A percentile compares a stretch with the other conserved stretches of the same genome.
Evolutionary conservation across 37 sponge, comb jelly and placozoan species (phyloP).

Genomic region (Ianthella basta): DNA sequence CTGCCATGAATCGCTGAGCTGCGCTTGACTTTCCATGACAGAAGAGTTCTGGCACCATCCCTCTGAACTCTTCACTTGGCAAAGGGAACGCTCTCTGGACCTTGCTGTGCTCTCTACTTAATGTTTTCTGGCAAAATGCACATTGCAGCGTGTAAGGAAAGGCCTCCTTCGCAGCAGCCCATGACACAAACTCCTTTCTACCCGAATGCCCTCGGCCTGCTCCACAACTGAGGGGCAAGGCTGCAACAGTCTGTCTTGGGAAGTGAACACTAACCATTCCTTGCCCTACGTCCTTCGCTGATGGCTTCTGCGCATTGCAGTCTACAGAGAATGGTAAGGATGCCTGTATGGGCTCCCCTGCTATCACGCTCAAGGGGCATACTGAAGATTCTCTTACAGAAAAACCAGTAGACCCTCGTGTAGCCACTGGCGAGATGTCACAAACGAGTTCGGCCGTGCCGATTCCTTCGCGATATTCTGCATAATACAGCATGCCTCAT

Average conservation of each 20-base stretch:
- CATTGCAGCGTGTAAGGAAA: conserved; percentile 9
- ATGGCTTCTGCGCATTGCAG: no score
- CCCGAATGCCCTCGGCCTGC: not conserved
- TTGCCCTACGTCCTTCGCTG: no score
- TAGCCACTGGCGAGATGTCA: not conserved
- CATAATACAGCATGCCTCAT: not conserved
- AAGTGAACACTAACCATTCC: not conserved
- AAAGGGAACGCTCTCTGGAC: conserved; percentile 63
- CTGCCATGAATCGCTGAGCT: not conserved
- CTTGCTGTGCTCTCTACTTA: conserved; percentile 23
- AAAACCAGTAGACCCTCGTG: no score
- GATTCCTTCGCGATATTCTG: conserved; percentile 20
- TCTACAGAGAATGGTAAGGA: no score
- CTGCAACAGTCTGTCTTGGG: not conserved
- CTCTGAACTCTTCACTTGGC: conserved; percentile 66
- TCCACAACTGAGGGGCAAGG: no score
- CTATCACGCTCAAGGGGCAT: no score
- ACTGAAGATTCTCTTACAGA: no score
- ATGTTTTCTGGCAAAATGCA: not conserved
- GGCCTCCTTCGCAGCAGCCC: not conserved
- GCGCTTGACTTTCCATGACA: conserved; percentile 54
- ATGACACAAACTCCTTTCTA: not conserved
- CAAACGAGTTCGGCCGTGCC: conserved; percentile 1
- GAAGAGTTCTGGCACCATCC: conserved; percentile 45
- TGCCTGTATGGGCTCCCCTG: no score